Percentiles rank a stretch among this genome's conserved stretches.
Evolutionary conservation across 2,888 invertebrate species (phyloP).

Genomic region (Campoplex nolae): DNA sequence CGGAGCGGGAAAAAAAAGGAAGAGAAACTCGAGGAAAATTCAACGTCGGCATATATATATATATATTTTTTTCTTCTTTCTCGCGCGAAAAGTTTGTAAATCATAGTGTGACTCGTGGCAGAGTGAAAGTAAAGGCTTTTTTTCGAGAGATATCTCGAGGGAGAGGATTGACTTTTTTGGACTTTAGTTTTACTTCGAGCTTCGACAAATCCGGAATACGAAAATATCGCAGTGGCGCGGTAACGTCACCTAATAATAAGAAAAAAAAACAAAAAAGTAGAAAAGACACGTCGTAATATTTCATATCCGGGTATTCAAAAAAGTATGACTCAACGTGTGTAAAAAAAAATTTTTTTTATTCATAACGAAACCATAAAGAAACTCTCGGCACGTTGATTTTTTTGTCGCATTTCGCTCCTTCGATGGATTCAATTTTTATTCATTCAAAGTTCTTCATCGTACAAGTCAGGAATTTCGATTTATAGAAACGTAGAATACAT

Average conservation of each 20-base stretch:
- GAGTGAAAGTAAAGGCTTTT: constrained; percentile 82
- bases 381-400: no score
- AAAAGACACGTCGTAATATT: constrained; percentile 15
- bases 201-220: constrained; percentile 22
- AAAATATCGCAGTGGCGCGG: constrained; percentile 21
- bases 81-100: constrained; percentile 73
- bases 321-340: background rate
- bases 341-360: background rate
- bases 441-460: no score
- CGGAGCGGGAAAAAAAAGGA: constrained; percentile 56
- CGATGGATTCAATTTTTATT: no score
- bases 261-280: background rate
- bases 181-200: constrained; percentile 48
- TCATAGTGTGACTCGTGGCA: constrained; percentile 70
- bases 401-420: no score
- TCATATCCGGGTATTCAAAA: background rate
- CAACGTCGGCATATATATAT: constrained; percentile 29
- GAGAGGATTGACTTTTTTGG: constrained; percentile 66
- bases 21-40: constrained; percentile 68
- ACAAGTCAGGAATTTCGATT: no score
- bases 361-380: no score
- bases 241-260: background rate
- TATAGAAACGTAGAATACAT: no score
- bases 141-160: constrained; percentile 68
- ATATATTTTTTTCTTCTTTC: constrained; percentile 49